Base-by-base conservation (phyloP, 2,888 invertebrate genomes). In the Pollenia angustigena region DNA sequence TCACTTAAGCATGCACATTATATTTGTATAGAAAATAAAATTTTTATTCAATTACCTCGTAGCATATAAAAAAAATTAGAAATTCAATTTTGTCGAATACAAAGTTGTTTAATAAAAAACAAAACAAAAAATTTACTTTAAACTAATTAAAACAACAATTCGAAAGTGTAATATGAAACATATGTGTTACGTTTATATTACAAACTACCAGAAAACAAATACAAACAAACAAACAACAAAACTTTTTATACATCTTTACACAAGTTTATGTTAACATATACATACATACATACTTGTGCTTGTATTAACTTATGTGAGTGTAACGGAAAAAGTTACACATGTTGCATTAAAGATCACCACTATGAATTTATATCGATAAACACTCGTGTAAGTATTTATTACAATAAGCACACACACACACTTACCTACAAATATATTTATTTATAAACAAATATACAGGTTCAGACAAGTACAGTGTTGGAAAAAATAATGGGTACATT, bases 101-200 rank as follows among this genome's bases (percentile, higher is more conserved):
- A 48, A 62, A 56, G 48, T 54, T 50, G 42, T 56, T 75, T 32
- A 44, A 8, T 46, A 23, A 52, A 76, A 44, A 11, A 8, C 16
- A 44, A 64, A 42, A 18, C 46, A 18, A 11, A 46, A 66, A 76
- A 11, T n/a, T 44, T 56, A 56, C 12, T 54, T 18, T 23, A 62
- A 81, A 81, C 58, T 68, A 58, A 81, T 85, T 69, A 75, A 80
- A 80, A 62, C 54, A 74, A 85, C 74, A 74, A 85, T 74, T 58
- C 18, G 18, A 81, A 79, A 79, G 64, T 83, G 62, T 58, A 69
- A 79, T 86, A 48, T 42, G n/a, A 62, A 84, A 68, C 71, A 76
- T 32, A 64, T 86, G 83, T 76, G 64, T 23, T 64, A 54, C 11
- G 46, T 72, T 64, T 79, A 18, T 42, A 52, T 68, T 79, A 18